A percentile compares a stretch with the other conserved stretches of the same genome.
Evolutionary conservation across 2,113 vertebrate genomes (phyloP).

Genomic region (Lepidothrix coronata): DNA sequence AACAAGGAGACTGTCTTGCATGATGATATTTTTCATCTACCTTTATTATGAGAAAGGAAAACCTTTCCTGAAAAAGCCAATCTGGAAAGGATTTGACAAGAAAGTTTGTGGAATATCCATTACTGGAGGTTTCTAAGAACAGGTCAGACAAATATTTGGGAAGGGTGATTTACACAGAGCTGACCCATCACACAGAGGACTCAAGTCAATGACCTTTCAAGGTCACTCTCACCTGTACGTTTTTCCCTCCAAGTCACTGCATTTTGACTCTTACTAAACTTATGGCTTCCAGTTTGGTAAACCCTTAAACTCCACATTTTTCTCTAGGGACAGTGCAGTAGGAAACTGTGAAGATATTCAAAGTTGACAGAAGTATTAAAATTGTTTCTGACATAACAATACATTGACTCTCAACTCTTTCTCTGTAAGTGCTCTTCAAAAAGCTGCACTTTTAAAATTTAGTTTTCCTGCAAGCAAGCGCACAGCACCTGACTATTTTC

Average conservation of each 20-base stretch:
- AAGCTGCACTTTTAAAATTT: not conserved
- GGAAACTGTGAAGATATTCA: not conserved
- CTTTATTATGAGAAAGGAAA: not conserved
- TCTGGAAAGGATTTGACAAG: not conserved
- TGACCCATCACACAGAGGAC: not conserved
- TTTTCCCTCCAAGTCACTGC: not conserved
- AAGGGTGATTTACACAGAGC: not conserved
- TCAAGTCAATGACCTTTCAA: not conserved
- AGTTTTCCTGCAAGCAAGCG: not conserved
- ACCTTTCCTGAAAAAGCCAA: not conserved
- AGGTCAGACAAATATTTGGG: not conserved
- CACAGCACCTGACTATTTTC: not conserved
- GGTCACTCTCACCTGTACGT: not conserved
- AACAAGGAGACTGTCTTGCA: not conserved
- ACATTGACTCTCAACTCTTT: not conserved
- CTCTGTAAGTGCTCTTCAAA: not conserved
- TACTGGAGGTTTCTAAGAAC: not conserved
- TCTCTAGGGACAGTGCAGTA: not conserved
- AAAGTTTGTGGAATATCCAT: not conserved
- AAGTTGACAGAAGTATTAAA: not conserved
- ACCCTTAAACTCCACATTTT: not conserved
- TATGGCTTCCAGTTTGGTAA: not conserved
- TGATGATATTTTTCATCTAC: not conserved
- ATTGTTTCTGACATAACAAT: not conserved
- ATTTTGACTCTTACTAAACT: not conserved